These are phyloP conservation scores for Cyclina sinensis DNA, from an alignment of 1,140 invertebrate species.

Conservation along the genomic window DNA sequence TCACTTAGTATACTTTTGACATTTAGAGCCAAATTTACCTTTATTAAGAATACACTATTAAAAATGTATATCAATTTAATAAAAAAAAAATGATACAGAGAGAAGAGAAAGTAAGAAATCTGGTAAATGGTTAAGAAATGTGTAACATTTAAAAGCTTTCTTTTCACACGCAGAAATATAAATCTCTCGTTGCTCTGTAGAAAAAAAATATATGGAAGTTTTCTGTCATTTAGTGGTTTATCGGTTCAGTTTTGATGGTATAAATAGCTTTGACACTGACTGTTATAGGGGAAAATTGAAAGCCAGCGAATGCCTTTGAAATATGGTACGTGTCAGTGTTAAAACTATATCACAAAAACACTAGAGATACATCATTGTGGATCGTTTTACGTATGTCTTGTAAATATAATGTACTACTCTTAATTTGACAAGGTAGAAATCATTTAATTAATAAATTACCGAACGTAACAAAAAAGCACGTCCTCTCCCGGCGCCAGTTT, in stretches of 20 bases:
- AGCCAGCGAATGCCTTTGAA: background rate
- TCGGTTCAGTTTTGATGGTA: conserved; percentile 8
- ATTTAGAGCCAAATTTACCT: background rate
- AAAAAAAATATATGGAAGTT: background rate
- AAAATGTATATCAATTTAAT: background rate
- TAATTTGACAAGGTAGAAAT: conserved; percentile 28
- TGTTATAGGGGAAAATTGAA: conserved; percentile 33
- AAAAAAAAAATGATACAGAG: background rate
- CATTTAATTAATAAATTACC: conserved; percentile 45
- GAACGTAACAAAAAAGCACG: background rate
- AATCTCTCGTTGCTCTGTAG: conserved; percentile 2
- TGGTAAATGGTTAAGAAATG: background rate
- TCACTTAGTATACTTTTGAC: background rate
- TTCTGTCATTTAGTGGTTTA: conserved; percentile 14
- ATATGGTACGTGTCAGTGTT: background rate
- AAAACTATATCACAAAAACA: conserved; percentile 10
- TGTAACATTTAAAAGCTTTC: background rate
- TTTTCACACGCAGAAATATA: background rate
- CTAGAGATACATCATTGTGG: background rate
- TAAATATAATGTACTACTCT: background rate
- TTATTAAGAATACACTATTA: background rate
- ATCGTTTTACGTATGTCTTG: background rate
- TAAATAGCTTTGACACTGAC: conserved; percentile 20
- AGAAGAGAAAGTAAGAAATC: background rate
- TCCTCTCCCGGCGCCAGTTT: background rate